Evolutionary conservation across 2,888 invertebrate genomes (phyloP).

Genomic region (Pseudococcus jackbeardsleyi): DNA sequence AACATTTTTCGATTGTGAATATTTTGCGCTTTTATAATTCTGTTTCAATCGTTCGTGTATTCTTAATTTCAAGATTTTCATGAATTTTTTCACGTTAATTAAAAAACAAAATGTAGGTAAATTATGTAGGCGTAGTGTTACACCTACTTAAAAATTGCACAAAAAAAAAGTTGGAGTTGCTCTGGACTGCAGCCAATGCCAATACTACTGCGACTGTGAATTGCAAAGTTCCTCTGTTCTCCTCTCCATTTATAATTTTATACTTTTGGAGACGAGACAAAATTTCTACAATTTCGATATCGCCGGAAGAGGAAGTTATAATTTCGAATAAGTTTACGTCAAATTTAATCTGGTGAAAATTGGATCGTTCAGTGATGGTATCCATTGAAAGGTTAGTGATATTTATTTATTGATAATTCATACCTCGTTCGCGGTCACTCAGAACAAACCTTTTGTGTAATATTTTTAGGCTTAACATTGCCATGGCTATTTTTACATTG

Average conservation of each 20-base stretch:
- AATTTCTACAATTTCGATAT: conserved; percentile 54
- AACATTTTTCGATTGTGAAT: too few relatives aligned
- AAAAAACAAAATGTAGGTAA: too few relatives aligned
- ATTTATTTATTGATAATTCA: conserved; percentile 19
- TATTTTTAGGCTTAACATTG: conserved; percentile 65
- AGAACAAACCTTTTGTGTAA: conserved; percentile 61
- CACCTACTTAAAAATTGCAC: conserved; percentile 31
- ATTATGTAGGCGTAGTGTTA: too few relatives aligned
- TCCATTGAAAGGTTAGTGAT: conserved; percentile 53
- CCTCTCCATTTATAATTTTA: conserved; percentile 63
- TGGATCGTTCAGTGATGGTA: conserved; percentile 21
- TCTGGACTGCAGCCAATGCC: conserved; percentile 27
- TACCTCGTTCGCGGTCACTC: conserved; percentile 58
- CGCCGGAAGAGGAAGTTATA: conserved; percentile 64
- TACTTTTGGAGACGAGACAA: conserved; percentile 56
- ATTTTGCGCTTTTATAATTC: too few relatives aligned
- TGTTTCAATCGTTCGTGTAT: too few relatives aligned
- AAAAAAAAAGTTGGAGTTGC: not conserved
- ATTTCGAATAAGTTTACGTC: conserved; percentile 37
- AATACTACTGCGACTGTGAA: conserved; percentile 53
- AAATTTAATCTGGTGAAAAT: conserved; percentile 42
- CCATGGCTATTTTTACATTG: conserved; percentile 65
- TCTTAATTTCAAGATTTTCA: too few relatives aligned
- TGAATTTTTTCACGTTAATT: too few relatives aligned
- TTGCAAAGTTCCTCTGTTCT: conserved; percentile 50